A percentile compares a stretch with the other conserved stretches of the same genome.
Conservation (phyloP, 2,113 vertebrate genomes). For the Prietella phreatophila region DNA sequence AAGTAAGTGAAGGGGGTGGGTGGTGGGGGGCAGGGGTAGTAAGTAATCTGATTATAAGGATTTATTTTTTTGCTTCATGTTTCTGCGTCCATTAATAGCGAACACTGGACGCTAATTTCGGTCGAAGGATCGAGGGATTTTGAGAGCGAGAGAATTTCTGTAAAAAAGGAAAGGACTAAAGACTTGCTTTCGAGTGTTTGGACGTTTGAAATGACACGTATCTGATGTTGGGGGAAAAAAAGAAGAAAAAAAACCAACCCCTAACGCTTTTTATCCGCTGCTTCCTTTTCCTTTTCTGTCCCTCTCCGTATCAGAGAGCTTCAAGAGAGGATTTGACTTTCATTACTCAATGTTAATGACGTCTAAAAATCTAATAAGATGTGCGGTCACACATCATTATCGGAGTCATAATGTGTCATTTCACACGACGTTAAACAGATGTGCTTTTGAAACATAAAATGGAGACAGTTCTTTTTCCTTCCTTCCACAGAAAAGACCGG, state of each 20-base stretch:
- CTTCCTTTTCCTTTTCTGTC: background rate
- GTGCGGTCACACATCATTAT: slow-evolving; percentile 41
- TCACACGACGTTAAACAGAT: slow-evolving; percentile 24
- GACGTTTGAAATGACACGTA: background rate
- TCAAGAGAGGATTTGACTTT: slow-evolving; percentile 15
- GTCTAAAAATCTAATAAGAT: slow-evolving; percentile 32
- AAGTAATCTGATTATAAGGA: background rate
- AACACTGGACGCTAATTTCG: background rate
- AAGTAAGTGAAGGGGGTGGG: background rate
- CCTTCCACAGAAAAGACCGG: slow-evolving; percentile 83
- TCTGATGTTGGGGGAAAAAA: background rate
- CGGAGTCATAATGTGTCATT: slow-evolving; percentile 30
- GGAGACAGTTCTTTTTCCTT: background rate
- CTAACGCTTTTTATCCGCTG: background rate
- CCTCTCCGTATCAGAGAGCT: background rate
- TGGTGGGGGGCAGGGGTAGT: background rate
- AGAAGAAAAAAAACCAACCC: too few relatives aligned
- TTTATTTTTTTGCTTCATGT: background rate
- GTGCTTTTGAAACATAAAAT: slow-evolving; percentile 21
- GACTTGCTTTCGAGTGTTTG: background rate
- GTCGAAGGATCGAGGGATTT: background rate
- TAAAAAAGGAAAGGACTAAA: background rate
- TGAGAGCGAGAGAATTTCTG: background rate
- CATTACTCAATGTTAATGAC: slow-evolving; percentile 38
- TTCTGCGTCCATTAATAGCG: background rate